Percentiles rank a stretch among this genome's conserved stretches.
Conservation (phyloP, 2,888 invertebrate genomes). For the Eilema caniola region DNA sequence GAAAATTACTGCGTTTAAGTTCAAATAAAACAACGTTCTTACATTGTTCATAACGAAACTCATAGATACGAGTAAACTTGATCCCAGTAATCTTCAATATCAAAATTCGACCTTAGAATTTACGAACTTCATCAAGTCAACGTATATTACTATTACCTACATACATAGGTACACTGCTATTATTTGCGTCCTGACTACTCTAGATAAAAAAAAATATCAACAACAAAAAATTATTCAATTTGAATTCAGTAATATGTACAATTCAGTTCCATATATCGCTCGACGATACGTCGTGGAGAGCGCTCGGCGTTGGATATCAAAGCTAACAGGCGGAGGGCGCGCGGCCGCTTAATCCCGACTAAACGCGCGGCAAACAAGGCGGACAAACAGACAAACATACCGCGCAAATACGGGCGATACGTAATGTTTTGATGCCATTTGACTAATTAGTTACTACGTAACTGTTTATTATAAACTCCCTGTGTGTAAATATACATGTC, state of each 20-base stretch:
- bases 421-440: slow-evolving; percentile 18
- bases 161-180: too few species aligned
- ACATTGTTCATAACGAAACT: too few species aligned
- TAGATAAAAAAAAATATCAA: background rate
- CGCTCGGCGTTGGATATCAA: slow-evolving; percentile 50
- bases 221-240: background rate
- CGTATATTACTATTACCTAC: too few species aligned
- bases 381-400: slow-evolving; percentile 43
- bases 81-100: too few species aligned
- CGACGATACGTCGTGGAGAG: slow-evolving; percentile 14
- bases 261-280: slow-evolving; percentile 2
- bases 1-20: too few species aligned
- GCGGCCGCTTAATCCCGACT: slow-evolving; percentile 53
- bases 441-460: slow-evolving; percentile 27
- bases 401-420: slow-evolving; percentile 39
- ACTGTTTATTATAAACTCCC: slow-evolving; percentile 1
- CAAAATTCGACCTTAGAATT: too few species aligned
- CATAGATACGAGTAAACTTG: too few species aligned
- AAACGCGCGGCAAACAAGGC: slow-evolving; percentile 51
- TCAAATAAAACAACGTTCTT: too few species aligned
- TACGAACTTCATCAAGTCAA: too few species aligned
- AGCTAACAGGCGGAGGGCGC: slow-evolving; percentile 44
- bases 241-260: slow-evolving; percentile 7
- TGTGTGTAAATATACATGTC: background rate
- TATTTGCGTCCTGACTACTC: background rate